Percentiles rank a stretch among this genome's conserved stretches.
These are phyloP conservation scores for Chaenodraco wilsoni DNA, from an alignment of 2,797 vertebrate genomes.

Conservation along the genomic window DNA sequence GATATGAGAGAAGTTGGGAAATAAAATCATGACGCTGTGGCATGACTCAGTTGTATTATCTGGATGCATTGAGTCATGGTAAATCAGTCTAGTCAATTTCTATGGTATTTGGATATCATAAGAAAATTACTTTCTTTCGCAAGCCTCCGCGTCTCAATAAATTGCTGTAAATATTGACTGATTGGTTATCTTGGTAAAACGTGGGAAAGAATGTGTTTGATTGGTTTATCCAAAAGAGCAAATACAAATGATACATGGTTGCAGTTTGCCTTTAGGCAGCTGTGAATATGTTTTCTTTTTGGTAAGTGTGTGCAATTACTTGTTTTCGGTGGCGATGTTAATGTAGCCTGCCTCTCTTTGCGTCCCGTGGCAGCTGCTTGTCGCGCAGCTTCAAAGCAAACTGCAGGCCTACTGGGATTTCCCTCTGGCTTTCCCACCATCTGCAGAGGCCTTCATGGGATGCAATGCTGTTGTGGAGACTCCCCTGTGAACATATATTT, in stretches of 20 bases:
- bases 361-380: conserved; percentile 57
- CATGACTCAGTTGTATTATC: conserved; percentile 12
- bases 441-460: conserved; percentile 63
- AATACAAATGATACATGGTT: conserved; percentile 17
- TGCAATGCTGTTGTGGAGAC: conserved; percentile 61
- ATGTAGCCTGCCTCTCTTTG: conserved; percentile 54
- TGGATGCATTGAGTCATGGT: conserved; percentile 30
- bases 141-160: background rate
- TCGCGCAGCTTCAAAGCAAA: conserved; percentile 71
- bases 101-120: conserved; percentile 8
- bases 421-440: conserved; percentile 80
- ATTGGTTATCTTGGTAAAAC: conserved; percentile 20
- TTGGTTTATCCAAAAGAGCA: conserved; percentile 8
- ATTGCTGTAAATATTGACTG: background rate
- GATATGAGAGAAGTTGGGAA: background rate
- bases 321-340: conserved; percentile 54
- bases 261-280: conserved; percentile 21
- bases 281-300: conserved; percentile 30
- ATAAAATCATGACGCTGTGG: conserved; percentile 1
- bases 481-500: conserved; percentile 48
- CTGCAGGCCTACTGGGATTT: conserved; percentile 70
- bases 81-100: background rate
- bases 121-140: conserved; percentile 4
- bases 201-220: conserved; percentile 43
- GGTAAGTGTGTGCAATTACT: conserved; percentile 45